phyloP scores from a whole-genome alignment of 1,140 invertebrate genomes.

The Papilio helenus region DNA sequence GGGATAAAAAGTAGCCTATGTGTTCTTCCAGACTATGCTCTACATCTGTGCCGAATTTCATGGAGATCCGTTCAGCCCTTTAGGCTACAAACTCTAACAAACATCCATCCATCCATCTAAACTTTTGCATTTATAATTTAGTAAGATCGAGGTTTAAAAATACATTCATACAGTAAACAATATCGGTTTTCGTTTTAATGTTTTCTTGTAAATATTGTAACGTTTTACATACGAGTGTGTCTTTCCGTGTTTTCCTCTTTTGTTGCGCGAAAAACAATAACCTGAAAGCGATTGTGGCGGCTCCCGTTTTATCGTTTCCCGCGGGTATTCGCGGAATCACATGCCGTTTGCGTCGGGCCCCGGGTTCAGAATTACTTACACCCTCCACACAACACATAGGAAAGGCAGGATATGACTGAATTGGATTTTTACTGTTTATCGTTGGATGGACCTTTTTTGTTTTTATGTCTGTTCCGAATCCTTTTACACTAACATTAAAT shows the following conservation, averaged over 20 bases:
- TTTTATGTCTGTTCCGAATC: background rate
- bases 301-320: constrained; percentile 23
- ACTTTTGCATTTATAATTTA: too few species aligned
- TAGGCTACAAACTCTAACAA: too few species aligned
- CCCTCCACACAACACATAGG: background rate
- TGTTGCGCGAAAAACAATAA: constrained; percentile 34
- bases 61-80: too few species aligned
- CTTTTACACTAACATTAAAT: background rate
- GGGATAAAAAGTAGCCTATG: too few species aligned
- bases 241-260: background rate
- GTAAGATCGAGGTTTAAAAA: background rate
- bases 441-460: background rate
- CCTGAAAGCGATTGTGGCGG: background rate
- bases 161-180: background rate
- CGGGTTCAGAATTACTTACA: constrained; percentile 10
- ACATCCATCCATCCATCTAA: too few species aligned
- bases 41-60: too few species aligned
- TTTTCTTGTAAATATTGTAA: background rate
- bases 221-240: background rate
- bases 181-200: too few species aligned
- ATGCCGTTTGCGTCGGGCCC: constrained; percentile 8
- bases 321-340: constrained; percentile 27
- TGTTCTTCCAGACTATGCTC: too few species aligned
- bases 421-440: constrained; percentile 16
- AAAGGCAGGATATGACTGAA: constrained; percentile 18